Evolutionary conservation across 2,888 invertebrate genomes (phyloP), one percentile per base, ranked within the genome.

Genomic region (Paralinhomoeus sp.): DNA sequence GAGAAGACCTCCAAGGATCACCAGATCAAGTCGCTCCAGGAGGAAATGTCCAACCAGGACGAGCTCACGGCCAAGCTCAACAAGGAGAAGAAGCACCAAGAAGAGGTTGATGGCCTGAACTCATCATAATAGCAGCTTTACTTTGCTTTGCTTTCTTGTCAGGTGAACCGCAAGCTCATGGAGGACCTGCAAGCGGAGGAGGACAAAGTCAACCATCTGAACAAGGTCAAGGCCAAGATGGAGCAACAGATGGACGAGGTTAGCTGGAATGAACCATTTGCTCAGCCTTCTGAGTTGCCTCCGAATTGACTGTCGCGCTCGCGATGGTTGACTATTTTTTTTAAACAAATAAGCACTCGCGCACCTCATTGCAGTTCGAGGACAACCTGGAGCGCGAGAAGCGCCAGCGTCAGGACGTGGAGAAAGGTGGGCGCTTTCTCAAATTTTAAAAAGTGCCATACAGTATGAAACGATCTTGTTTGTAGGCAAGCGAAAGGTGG

Each of bases 351-450:
- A 9, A 9, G 5, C 5, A 27, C 5, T 27, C 12, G 5, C 12
- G 27, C 27, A 27, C 27, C 12, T 27, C 27, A 18, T 37, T 37
- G n/a, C 37, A 37, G 37, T 21, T 37, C 18, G 91, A 93, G 67
- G 91, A 93, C 69, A 84, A 84, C 48, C 73, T 93, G 59, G 91
- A 91, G 71, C 82, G 91, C 61, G 93, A 93, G 72, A 93, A 93
- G 83, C 93, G 93, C 72, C 74, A 84, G 61, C 81, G 75, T 57
- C 87, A 77, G 57, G 93, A 93, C 67, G 17, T 35, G n/a, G 35
- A 35, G 35, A 35, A 35, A 12, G 27, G 27, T 27, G 27, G 12
- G 27, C 27, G 12, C 27, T 27, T 9, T 27, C 12, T 12, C 7
- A 9, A 27, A 27, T 9, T 27, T 27, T 12, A 12, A 27, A 27